Evolutionary conservation across 1,140 invertebrate species (phyloP).

Genomic region (Popillia japonica): DNA sequence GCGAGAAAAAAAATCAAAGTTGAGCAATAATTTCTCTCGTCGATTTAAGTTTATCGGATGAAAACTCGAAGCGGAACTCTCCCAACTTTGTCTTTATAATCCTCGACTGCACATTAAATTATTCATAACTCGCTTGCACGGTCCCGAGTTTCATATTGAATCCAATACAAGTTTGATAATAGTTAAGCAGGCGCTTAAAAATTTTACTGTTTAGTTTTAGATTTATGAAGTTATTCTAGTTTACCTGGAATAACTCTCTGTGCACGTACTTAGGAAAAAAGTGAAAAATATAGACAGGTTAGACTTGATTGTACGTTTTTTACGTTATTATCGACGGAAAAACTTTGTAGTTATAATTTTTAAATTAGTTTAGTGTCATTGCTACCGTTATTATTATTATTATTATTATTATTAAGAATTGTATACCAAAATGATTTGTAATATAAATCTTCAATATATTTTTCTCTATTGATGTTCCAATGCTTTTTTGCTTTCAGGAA

Average conservation of each 20-base stretch:
- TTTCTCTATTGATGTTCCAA: too few species aligned
- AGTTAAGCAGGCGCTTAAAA: slow-evolving; percentile 10
- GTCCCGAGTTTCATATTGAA: slow-evolving; percentile 7
- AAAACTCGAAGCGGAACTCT: slow-evolving; percentile 4
- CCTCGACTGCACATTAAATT: slow-evolving; percentile 10
- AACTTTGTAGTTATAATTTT: too few species aligned
- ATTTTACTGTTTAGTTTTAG: slow-evolving; percentile 1
- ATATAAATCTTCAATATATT: too few species aligned
- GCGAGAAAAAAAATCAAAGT: background rate
- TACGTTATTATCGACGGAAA: too few species aligned
- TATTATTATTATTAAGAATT: too few species aligned
- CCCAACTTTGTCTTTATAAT: slow-evolving; percentile 10
- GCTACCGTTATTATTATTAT: too few species aligned
- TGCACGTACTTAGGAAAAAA: too few species aligned
- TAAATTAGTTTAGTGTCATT: too few species aligned
- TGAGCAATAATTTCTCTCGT: background rate
- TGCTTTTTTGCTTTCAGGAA: too few species aligned
- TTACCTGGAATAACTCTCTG: background rate
- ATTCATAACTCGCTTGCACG: background rate
- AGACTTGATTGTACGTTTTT: too few species aligned
- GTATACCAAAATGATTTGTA: too few species aligned
- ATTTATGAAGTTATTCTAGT: background rate
- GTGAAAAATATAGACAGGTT: too few species aligned
- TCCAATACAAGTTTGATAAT: slow-evolving; percentile 16
- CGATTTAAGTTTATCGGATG: slow-evolving; percentile 3